Base-by-base conservation (phyloP, 2,113 vertebrate genomes). In the Dinomys branickii region DNA sequence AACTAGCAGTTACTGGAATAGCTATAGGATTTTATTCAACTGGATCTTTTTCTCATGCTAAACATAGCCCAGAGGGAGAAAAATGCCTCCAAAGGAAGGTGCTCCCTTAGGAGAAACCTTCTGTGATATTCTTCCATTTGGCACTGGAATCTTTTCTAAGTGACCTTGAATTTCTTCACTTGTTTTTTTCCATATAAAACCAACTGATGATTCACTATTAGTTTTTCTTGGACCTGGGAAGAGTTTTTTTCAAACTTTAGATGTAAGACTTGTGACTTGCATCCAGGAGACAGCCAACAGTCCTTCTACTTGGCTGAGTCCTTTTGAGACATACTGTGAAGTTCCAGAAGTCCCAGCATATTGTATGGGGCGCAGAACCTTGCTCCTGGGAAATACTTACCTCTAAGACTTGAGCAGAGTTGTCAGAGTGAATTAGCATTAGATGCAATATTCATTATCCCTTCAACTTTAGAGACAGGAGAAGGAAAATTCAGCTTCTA, bases 371-470 rank as follows among this genome's bases (percentile, higher is more conserved):
- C 89, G 33, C 3, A 47, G 69, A 94, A 69, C n/a, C 44, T 77
- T 65, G 67, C 73, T 94, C 50, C 56, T 85, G 67, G 67, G 81
- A 95, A 78, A 88, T 33, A 59, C 12, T 58, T 13, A 11, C 56
- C 77, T 58, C 85, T 61, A 77, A 90, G 38, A 88, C 30, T 82
- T 82, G n/a, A 75, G 13, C 59, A 69, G 90, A 56, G 78, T 94
- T 97, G 97, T 97, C 97, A 94, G 24, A 33, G 83, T 82, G 35
- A 77, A 97, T 97, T 95, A 96, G 69, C 44, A 88, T 88, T 95
- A 50, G 85, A 58, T 63, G 93, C 30, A 82, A 85, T 50, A 71
- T 94, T 94, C 35, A 96, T 97, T 85, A 90, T 77, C 54, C 58
- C 35, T 91, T 90, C 69, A 87, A 44, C 30, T 88, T 90, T 56